Evolutionary conservation across 2,797 vertebrate genomes (phyloP).

Genomic region (Lateolabrax maculatus): DNA sequence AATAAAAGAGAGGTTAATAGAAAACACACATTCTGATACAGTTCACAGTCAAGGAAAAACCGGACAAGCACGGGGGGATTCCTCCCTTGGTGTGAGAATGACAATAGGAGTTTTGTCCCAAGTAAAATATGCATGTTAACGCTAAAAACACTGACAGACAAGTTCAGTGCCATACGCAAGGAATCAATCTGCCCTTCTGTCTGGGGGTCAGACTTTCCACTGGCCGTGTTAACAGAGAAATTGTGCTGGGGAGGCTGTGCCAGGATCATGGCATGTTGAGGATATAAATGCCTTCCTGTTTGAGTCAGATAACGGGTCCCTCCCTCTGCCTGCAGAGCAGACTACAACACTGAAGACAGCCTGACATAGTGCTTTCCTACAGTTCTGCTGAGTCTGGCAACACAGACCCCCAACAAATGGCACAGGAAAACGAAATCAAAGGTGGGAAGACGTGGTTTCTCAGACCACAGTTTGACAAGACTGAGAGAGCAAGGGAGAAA

Average conservation of each 20-base stretch:
- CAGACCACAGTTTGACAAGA: conserved; percentile 66
- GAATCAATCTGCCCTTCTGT: conserved; percentile 71
- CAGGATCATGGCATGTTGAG: conserved; percentile 74
- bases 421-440: conserved; percentile 64
- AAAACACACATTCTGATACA: conserved; percentile 25
- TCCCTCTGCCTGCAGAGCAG: conserved; percentile 47
- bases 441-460: conserved; percentile 54
- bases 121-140: conserved; percentile 54
- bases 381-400: conserved; percentile 74
- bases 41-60: conserved; percentile 25
- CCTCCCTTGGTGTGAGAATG: conserved; percentile 3
- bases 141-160: conserved; percentile 44
- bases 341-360: conserved; percentile 53
- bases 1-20: conserved; percentile 8
- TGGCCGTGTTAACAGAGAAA: conserved; percentile 58
- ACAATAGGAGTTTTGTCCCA: conserved; percentile 48
- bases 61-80: conserved; percentile 8
- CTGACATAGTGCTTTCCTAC: conserved; percentile 55
- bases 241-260: conserved; percentile 34
- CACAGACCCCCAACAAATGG: conserved; percentile 56
- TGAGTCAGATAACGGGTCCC: conserved; percentile 74
- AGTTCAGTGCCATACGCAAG: conserved; percentile 61
- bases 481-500: conserved; percentile 39
- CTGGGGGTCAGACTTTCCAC: conserved; percentile 77
- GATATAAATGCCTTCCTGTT: conserved; percentile 83